Evolutionary conservation across 2,797 vertebrate genomes (phyloP).

Genomic region (Enteromius mattozi): DNA sequence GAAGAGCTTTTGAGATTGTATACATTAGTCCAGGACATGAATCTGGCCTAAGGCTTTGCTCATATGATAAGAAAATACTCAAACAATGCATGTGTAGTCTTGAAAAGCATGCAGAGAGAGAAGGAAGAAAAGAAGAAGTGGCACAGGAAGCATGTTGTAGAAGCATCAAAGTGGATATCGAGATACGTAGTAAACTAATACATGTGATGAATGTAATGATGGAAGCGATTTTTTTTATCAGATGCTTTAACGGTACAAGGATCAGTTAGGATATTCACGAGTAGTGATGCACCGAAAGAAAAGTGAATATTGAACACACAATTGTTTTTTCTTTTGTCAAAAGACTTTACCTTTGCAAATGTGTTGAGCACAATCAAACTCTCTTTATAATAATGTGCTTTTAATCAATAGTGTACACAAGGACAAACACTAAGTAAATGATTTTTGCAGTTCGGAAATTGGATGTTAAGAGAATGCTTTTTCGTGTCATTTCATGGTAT

Average conservation of each 20-base stretch:
- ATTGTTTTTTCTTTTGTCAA: not conserved
- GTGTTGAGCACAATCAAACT: not conserved
- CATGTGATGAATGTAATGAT: slow-evolving; percentile 6
- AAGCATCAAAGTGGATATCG: slow-evolving; percentile 23
- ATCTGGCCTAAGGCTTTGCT: slow-evolving; percentile 78
- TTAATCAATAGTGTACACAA: not conserved
- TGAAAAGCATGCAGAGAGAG: slow-evolving; percentile 55
- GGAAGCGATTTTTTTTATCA: not conserved
- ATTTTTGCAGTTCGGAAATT: not conserved
- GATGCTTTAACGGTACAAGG: not conserved
- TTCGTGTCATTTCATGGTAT: not conserved
- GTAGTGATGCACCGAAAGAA: slow-evolving; percentile 14
- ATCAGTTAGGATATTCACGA: slow-evolving; percentile 9
- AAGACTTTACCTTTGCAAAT: not conserved
- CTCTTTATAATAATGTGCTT: slow-evolving; percentile 8
- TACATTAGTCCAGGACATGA: slow-evolving; percentile 77
- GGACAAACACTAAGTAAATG: not conserved
- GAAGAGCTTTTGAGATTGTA: slow-evolving; percentile 62
- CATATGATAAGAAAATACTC: slow-evolving; percentile 72
- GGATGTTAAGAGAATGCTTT: not conserved
- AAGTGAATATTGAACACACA: not conserved
- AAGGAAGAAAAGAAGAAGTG: slow-evolving; percentile 57
- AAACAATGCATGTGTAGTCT: slow-evolving; percentile 63
- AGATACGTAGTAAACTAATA: slow-evolving; percentile 31
- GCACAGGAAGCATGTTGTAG: not conserved